These are phyloP conservation scores for Sebastolobus altivelis DNA, from an alignment of 2,797 vertebrate genomes.

Conservation along the genomic window DNA sequence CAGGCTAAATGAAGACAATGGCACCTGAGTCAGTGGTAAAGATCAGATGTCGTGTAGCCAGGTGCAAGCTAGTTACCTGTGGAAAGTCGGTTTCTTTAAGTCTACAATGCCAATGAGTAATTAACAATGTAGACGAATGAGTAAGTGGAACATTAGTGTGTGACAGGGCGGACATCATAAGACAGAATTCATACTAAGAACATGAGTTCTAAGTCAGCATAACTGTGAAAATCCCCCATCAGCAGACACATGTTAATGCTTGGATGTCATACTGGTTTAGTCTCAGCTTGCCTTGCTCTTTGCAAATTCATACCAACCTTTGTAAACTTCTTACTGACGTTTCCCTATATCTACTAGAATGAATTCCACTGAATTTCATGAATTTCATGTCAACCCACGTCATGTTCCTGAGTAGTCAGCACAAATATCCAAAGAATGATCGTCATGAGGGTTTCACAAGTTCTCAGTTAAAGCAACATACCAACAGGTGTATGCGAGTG, in stretches of 20 bases:
- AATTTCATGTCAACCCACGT: slow-evolving; percentile 9
- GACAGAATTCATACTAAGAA: neutral
- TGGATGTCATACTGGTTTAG: slow-evolving; percentile 10
- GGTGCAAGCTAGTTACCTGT: slow-evolving; percentile 27
- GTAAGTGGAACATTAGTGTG: slow-evolving; percentile 1
- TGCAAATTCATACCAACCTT: neutral
- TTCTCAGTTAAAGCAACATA: slow-evolving; percentile 58
- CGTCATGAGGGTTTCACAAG: slow-evolving; percentile 65
- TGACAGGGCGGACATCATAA: neutral
- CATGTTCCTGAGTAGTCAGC: slow-evolving; percentile 39
- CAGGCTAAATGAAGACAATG: slow-evolving; percentile 29
- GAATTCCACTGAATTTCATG: neutral
- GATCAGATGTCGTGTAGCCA: slow-evolving; percentile 34
- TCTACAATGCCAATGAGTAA: slow-evolving; percentile 35
- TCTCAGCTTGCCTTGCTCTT: slow-evolving; percentile 16
- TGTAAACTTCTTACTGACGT: neutral
- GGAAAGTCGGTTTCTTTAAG: neutral
- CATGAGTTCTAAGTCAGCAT: neutral
- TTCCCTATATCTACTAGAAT: neutral
- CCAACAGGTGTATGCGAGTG: slow-evolving; percentile 64
- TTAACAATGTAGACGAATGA: slow-evolving; percentile 21
- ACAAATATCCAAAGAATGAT: slow-evolving; percentile 62
- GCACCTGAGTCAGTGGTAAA: slow-evolving; percentile 40
- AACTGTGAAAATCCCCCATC: slow-evolving; percentile 37
- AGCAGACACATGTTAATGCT: slow-evolving; percentile 26